A percentile compares a stretch with the other conserved stretches of the same genome.
Evolutionary conservation across 2,113 vertebrate species (phyloP).

Genomic region (Raja brachyura): DNA sequence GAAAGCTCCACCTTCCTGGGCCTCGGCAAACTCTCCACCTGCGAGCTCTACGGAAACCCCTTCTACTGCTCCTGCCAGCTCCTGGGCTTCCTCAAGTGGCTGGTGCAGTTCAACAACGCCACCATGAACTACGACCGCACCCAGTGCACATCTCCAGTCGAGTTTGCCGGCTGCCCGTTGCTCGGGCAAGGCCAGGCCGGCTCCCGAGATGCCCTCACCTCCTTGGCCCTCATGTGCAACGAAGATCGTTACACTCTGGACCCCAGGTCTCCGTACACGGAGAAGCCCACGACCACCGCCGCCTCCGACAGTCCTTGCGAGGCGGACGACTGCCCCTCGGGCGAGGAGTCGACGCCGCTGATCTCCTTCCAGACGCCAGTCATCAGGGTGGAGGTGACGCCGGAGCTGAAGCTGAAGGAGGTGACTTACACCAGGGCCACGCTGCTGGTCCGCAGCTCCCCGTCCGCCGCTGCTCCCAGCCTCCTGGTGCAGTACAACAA

Average conservation of each 20-base stretch:
- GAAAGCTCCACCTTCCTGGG: constrained; percentile 24
- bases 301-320: not conserved
- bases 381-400: not conserved
- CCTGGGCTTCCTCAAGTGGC: constrained; percentile 35
- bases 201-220: not conserved
- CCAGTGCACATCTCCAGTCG: not conserved
- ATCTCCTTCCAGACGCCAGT: not conserved
- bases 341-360: not conserved
- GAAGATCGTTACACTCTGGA: not conserved
- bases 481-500: constrained; percentile 33
- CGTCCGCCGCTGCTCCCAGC: not conserved
- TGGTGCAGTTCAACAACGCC: constrained; percentile 28
- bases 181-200: not conserved
- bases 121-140: constrained; percentile 7
- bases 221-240: not conserved
- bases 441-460: constrained; percentile 32
- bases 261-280: not conserved
- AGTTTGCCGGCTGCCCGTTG: not conserved
- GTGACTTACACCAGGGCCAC: constrained; percentile 10
- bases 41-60: constrained; percentile 28
- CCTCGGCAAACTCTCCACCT: constrained; percentile 1
- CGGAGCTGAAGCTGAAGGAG: constrained; percentile 12
- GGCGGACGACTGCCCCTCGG: constrained; percentile 29
- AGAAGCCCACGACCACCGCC: not conserved
- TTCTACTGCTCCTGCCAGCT: constrained; percentile 33